Evolutionary conservation across 2,888 invertebrate species (phyloP).

Genomic region (Exocentrus adspersus): DNA sequence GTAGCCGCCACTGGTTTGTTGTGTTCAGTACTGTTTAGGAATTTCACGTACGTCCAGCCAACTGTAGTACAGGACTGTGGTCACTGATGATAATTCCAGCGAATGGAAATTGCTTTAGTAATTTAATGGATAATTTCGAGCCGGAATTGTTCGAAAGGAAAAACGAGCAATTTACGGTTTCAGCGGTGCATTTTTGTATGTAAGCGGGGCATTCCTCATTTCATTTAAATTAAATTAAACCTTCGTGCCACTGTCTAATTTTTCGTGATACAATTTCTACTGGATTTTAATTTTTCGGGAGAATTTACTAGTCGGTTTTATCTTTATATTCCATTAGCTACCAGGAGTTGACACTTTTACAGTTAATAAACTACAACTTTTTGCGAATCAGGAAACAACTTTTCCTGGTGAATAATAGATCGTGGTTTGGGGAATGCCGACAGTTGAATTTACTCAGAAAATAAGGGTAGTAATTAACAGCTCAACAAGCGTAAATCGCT

Average conservation of each 20-base stretch:
- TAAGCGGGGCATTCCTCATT: constrained; percentile 11
- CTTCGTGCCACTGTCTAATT: constrained; percentile 5
- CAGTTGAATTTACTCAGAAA: too few species aligned
- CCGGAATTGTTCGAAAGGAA: constrained; percentile 29
- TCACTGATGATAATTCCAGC: constrained; percentile 34
- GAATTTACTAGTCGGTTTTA: neutral
- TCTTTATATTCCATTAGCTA: neutral
- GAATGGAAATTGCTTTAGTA: constrained; percentile 37
- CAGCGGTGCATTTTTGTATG: constrained; percentile 11
- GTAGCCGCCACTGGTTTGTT: constrained; percentile 8
- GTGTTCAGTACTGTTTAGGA: constrained; percentile 40
- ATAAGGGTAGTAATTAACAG: too few species aligned
- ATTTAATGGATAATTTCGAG: constrained; percentile 35
- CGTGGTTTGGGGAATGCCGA: neutral
- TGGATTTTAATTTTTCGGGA: neutral
- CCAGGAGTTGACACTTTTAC: constrained; percentile 1
- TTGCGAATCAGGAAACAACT: neutral
- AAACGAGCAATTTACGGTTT: constrained; percentile 29
- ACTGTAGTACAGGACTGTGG: constrained; percentile 27
- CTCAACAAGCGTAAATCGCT: too few species aligned
- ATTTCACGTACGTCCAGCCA: constrained; percentile 40
- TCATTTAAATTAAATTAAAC: constrained; percentile 7
- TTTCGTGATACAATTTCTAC: neutral
- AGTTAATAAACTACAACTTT: neutral
- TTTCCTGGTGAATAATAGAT: neutral